Evolutionary conservation across 2,797 vertebrate genomes (phyloP).

Genomic region (Platyrinchus mystaceus): DNA sequence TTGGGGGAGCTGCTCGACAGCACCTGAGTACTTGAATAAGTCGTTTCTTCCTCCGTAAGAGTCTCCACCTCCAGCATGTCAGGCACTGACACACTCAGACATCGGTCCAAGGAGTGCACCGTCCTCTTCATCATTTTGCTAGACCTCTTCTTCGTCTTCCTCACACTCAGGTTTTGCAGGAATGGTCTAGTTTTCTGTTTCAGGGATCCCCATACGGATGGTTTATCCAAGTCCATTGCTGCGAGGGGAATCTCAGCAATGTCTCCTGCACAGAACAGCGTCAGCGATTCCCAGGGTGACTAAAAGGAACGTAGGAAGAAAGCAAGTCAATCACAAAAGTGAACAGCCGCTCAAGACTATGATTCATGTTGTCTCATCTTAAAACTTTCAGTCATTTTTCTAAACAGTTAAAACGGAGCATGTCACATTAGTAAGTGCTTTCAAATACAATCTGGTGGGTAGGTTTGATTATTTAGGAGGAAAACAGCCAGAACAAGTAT

Average conservation of each 20-base stretch:
- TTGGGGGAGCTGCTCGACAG: constrained; percentile 56
- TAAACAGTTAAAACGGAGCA: constrained; percentile 18
- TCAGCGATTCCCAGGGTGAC: constrained; percentile 21
- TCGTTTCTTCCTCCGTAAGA: neutral
- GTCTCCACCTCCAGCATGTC: constrained; percentile 73
- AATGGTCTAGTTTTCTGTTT: constrained; percentile 77
- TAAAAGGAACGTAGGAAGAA: constrained; percentile 25
- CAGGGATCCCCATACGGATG: constrained; percentile 77
- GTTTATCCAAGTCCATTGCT: constrained; percentile 79
- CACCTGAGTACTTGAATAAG: constrained; percentile 44
- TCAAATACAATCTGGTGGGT: constrained; percentile 30
- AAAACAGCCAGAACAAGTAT: constrained; percentile 23
- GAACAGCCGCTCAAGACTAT: constrained; percentile 8
- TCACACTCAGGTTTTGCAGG: constrained; percentile 72
- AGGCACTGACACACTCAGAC: constrained; percentile 76
- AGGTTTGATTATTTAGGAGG: constrained; percentile 47
- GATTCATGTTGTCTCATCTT: constrained; percentile 38
- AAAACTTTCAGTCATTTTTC: constrained; percentile 26
- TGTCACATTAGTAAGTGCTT: constrained; percentile 17
- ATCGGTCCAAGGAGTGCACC: constrained; percentile 61
- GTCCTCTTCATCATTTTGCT: constrained; percentile 56
- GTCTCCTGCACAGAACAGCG: neutral
- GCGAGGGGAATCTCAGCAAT: neutral
- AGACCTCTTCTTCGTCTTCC: constrained; percentile 66
- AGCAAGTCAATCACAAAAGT: constrained; percentile 31